A percentile compares a stretch with the other conserved stretches of the same genome.
These are phyloP conservation scores for Coryphaenoides rupestris DNA, from an alignment of 2,113 vertebrate genomes.

Conservation along the genomic window DNA sequence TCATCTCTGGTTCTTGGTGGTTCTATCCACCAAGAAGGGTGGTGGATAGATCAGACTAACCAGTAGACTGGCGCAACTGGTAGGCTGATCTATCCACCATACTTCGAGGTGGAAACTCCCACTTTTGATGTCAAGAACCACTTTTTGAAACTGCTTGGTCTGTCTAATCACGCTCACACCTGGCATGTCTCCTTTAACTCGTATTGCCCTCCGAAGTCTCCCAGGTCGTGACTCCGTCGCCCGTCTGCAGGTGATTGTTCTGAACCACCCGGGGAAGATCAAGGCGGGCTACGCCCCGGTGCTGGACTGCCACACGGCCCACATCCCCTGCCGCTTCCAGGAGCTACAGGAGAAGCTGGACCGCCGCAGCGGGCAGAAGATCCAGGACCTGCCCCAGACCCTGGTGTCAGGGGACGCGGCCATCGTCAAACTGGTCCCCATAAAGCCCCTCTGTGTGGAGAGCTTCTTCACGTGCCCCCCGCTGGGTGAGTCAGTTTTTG, in stretches of 20 bases:
- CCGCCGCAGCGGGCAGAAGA: conserved; percentile 68
- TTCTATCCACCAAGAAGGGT: too few relatives aligned
- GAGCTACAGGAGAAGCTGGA: conserved; percentile 78
- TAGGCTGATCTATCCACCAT: too few relatives aligned
- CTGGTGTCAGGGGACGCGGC: conserved; percentile 78
- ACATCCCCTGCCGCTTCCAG: conserved; percentile 75
- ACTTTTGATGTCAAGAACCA: too few relatives aligned
- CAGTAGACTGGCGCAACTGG: too few relatives aligned
- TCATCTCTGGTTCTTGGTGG: too few relatives aligned
- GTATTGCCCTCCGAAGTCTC: too few relatives aligned
- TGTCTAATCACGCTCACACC: too few relatives aligned
- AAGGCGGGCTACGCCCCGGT: conserved; percentile 76
- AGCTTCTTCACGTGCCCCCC: conserved; percentile 78
- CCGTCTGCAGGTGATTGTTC: conserved; percentile 69
- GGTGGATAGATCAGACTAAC: too few relatives aligned
- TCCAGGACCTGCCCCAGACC: conserved; percentile 65
- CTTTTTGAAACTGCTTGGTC: too few relatives aligned
- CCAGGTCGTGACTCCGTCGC: neutral
- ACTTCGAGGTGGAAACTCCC: too few relatives aligned
- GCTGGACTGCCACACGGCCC: conserved; percentile 79
- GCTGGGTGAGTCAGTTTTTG: conserved; percentile 66
- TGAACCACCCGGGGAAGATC: conserved; percentile 79
- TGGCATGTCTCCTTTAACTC: too few relatives aligned
- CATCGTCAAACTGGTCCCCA: conserved; percentile 72
- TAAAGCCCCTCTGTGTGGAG: conserved; percentile 80